A percentile compares a stretch with the other conserved stretches of the same genome.
Conservation (phyloP, 2,113 vertebrate genomes). For the Orthonyx spaldingii region DNA sequence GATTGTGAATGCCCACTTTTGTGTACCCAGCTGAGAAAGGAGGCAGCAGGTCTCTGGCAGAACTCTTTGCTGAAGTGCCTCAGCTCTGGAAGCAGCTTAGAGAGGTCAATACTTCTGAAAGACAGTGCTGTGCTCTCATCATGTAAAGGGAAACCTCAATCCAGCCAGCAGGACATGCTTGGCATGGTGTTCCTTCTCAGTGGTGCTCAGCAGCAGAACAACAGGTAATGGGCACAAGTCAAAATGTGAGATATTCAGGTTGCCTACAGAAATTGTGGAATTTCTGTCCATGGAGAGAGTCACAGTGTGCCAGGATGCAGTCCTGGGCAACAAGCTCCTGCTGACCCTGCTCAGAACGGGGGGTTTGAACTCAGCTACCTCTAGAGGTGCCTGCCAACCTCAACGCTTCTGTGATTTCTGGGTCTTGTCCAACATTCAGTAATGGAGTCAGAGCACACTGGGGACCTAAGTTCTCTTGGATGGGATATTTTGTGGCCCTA, state of each 20-base stretch:
- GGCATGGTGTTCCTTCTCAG: not conserved
- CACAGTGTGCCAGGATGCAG: not conserved
- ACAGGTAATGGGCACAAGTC: not conserved
- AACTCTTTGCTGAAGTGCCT: not conserved
- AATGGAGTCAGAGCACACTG: not conserved
- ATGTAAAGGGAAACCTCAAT: not conserved
- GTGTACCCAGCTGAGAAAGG: not conserved
- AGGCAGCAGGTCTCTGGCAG: not conserved
- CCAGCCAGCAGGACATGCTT: not conserved
- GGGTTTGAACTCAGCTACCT: not conserved
- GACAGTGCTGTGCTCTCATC: not conserved
- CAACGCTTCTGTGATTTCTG: not conserved
- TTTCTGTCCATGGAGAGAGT: not conserved
- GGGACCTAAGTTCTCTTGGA: not conserved
- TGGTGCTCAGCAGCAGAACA: not conserved
- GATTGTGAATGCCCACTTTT: not conserved
- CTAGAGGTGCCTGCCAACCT: not conserved
- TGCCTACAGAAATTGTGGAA: not conserved
- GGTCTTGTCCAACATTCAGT: not conserved
- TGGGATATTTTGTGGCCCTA: not conserved
- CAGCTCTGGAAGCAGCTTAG: not conserved
- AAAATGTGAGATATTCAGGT: not conserved
- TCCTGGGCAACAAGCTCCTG: not conserved
- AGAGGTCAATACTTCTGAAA: not conserved
- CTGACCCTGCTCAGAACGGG: not conserved